Evolutionary conservation across 2,797 vertebrate species (phyloP).

Genomic region (Cephalopachus bancanus): DNA sequence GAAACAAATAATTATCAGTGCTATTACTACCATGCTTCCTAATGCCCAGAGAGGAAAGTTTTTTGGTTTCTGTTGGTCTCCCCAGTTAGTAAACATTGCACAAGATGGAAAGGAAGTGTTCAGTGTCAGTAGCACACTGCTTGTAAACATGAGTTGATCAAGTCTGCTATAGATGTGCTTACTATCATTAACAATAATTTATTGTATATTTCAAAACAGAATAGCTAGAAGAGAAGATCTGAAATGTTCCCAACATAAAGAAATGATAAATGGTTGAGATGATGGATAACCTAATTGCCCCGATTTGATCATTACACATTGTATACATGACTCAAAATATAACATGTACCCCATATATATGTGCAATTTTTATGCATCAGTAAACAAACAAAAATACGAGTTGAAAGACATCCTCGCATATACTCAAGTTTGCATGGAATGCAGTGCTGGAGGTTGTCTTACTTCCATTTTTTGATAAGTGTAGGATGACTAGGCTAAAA

Average conservation of each 20-base stretch:
- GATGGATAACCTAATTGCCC: neutral
- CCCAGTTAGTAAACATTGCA: neutral
- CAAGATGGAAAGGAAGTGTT: neutral
- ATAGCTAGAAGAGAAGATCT: neutral
- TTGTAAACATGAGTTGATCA: neutral
- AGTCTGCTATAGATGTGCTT: neutral
- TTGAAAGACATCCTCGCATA: neutral
- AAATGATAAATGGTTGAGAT: neutral
- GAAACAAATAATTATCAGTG: neutral
- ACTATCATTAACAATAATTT: neutral
- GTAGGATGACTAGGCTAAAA: neutral
- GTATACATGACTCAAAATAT: neutral
- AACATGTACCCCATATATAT: neutral
- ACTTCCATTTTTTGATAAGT: neutral
- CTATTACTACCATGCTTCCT: neutral
- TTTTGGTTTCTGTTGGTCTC: neutral
- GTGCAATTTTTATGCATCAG: neutral
- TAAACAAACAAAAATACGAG: neutral
- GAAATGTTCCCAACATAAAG: neutral
- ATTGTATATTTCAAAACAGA: neutral
- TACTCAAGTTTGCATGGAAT: neutral
- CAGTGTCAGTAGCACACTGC: neutral
- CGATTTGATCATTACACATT: neutral
- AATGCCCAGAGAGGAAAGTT: neutral
- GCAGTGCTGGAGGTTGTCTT: neutral